Conservation (phyloP, 2,113 vertebrate species). For the Melanostigma gelatinosum region DNA sequence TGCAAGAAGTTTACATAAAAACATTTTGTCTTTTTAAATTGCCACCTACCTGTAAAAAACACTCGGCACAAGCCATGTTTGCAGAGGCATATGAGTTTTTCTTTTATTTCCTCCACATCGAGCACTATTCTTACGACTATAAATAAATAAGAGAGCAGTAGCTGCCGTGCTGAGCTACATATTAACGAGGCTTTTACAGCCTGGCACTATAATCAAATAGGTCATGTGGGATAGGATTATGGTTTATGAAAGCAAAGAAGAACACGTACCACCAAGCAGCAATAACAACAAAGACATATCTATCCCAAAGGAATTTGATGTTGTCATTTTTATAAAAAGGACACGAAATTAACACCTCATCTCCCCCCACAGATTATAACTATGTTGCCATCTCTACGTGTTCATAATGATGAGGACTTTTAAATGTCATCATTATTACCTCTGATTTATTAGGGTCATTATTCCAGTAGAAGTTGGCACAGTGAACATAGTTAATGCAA, state of each 20-base stretch:
- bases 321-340: constrained; percentile 10
- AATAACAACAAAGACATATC: constrained; percentile 8
- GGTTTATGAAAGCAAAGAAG: constrained; percentile 13
- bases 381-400: not conserved
- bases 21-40: not conserved
- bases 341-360: constrained; percentile 3
- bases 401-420: not conserved
- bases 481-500: not conserved
- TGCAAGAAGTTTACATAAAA: not conserved
- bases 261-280: not conserved
- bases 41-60: not conserved
- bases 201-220: constrained; percentile 18
- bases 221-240: constrained; percentile 19
- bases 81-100: not conserved
- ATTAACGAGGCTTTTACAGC: constrained; percentile 4
- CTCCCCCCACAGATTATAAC: not conserved
- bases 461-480: not conserved
- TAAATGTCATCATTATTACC: not conserved
- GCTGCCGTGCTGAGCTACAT: not conserved
- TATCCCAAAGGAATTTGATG: constrained; percentile 15
- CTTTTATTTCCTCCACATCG: not conserved
- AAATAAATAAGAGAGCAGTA: not conserved
- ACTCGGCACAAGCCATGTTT: constrained; percentile 4
- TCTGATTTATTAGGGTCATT: not conserved
- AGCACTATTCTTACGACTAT: not conserved